Evolutionary conservation across 2,797 vertebrate genomes (phyloP).

Genomic region (Chloroceryle inda): DNA sequence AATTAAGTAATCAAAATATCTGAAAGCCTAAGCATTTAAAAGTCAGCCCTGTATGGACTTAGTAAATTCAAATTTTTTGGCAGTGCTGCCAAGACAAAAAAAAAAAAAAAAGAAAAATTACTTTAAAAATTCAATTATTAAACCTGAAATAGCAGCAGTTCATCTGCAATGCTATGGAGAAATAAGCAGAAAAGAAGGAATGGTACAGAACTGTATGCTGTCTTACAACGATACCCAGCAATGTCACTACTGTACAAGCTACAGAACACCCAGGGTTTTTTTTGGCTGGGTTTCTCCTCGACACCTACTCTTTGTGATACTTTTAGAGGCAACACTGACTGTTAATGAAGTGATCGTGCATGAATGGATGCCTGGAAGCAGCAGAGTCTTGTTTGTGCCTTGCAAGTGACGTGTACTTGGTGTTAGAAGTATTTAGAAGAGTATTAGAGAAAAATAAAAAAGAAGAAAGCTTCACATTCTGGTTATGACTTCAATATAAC

Average conservation of each 20-base stretch:
- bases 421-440: background rate
- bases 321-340: background rate
- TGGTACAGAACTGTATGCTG: background rate
- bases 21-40: background rate
- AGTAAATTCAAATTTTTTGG: background rate
- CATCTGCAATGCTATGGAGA: background rate
- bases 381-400: background rate
- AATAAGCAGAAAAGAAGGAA: background rate
- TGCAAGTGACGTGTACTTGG: background rate
- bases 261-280: background rate
- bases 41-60: background rate
- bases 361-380: background rate
- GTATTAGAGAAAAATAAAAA: background rate
- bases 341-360: background rate
- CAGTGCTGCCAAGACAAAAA: background rate
- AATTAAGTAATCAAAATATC: background rate
- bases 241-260: background rate
- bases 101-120: background rate
- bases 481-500: background rate
- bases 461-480: background rate
- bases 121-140: background rate
- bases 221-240: background rate
- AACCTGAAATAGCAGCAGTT: background rate
- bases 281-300: background rate
- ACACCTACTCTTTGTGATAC: background rate